Percentiles rank a stretch among this genome's conserved stretches.
Evolutionary conservation across 2,888 invertebrate genomes (phyloP).

Genomic region (Ornithoptera alexandrae): DNA sequence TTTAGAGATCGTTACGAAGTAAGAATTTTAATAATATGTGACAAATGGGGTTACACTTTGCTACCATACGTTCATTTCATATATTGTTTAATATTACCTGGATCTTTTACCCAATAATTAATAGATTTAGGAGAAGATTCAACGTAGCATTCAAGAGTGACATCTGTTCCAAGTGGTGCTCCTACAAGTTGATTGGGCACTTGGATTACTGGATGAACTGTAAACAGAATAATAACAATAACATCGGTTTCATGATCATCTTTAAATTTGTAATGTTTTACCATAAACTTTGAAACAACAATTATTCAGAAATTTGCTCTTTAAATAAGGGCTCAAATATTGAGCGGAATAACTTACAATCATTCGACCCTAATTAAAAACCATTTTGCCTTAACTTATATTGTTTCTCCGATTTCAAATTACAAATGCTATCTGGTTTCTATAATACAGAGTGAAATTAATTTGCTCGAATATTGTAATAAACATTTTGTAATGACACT

Average conservation of each 20-base stretch:
- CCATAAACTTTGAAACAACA: slow-evolving; percentile 11
- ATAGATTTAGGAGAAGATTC: slow-evolving; percentile 94
- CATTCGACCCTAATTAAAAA: slow-evolving; percentile 22
- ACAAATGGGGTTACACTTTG: neutral
- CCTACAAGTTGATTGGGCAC: slow-evolving; percentile 95
- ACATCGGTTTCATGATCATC: neutral
- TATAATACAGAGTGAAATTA: neutral
- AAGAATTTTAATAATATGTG: no score
- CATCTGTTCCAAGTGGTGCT: slow-evolving; percentile 90
- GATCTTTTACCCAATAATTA: slow-evolving; percentile 92
- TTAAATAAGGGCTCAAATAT: slow-evolving; percentile 37
- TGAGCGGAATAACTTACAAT: slow-evolving; percentile 12
- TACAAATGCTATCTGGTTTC: slow-evolving; percentile 5
- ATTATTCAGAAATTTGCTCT: slow-evolving; percentile 31
- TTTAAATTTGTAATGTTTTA: slow-evolving; percentile 4
- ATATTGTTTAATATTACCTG: slow-evolving; percentile 69
- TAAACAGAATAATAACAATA: slow-evolving; percentile 15
- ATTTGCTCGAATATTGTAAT: neutral
- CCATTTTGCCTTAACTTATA: slow-evolving; percentile 1
- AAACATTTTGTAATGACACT: slow-evolving; percentile 69
- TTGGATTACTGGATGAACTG: slow-evolving; percentile 94
- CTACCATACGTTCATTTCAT: neutral
- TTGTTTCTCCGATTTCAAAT: slow-evolving; percentile 5
- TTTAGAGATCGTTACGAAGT: no score
- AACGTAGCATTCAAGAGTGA: slow-evolving; percentile 91